Conservation (phyloP, 2,797 vertebrate genomes). For the Harpagifer antarcticus region DNA sequence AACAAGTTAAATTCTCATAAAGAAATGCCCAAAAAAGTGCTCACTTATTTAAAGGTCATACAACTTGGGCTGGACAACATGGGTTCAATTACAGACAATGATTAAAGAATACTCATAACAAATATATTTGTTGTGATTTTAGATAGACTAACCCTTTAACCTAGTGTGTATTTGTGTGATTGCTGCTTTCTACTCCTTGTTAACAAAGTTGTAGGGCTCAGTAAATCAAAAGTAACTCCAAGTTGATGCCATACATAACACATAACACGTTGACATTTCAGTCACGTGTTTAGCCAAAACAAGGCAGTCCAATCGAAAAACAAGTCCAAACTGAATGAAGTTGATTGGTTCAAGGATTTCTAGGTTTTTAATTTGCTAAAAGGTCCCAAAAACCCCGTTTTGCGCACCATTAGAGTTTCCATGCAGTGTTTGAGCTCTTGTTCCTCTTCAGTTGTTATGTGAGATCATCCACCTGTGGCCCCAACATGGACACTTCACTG, state of each 20-base stretch:
- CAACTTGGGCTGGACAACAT: too few relatives aligned
- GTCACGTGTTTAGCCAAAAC: neutral
- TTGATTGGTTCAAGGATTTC: neutral
- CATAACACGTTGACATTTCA: neutral
- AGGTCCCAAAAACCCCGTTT: neutral
- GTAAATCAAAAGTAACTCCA: neutral
- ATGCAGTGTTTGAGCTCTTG: conserved; percentile 6
- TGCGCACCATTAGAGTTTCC: neutral
- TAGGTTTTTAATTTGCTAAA: neutral
- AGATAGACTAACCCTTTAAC: neutral
- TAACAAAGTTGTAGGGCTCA: neutral
- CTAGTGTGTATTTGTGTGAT: neutral
- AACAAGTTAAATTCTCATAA: too few relatives aligned
- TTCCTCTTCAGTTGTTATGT: conserved; percentile 9
- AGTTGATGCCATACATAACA: neutral
- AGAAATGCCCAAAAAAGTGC: too few relatives aligned
- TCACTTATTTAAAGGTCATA: too few relatives aligned
- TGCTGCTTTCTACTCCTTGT: neutral
- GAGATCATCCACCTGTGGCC: conserved; percentile 29
- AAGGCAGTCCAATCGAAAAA: neutral
- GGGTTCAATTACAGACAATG: too few relatives aligned
- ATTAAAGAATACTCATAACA: too few relatives aligned
- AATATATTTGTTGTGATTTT: neutral
- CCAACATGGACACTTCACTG: neutral
- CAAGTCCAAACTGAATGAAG: neutral